Evolutionary conservation across 2,113 vertebrate genomes (phyloP).

Genomic region (Mobula birostris): DNA sequence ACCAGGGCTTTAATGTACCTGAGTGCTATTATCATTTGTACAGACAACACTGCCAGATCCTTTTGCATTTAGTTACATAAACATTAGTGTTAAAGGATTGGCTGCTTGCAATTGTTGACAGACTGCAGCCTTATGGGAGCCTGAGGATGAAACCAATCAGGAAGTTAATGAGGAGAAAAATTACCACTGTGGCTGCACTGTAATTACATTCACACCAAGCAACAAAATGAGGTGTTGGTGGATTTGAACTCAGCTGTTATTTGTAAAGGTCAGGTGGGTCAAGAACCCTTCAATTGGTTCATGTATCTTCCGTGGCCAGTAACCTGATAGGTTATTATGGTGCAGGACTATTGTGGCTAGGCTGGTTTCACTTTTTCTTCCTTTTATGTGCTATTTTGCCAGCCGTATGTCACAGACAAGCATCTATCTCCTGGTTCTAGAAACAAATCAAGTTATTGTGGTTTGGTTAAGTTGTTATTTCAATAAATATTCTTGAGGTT

Average conservation of each 20-base stretch:
- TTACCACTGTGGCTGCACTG: slow-evolving; percentile 72
- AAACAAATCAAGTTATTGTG: neutral
- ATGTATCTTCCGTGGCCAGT: slow-evolving; percentile 58
- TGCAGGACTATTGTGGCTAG: slow-evolving; percentile 45
- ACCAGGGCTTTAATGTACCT: slow-evolving; percentile 71
- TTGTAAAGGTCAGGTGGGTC: slow-evolving; percentile 65
- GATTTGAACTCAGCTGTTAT: slow-evolving; percentile 54
- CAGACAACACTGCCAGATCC: slow-evolving; percentile 69
- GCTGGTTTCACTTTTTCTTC: neutral
- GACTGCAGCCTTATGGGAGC: slow-evolving; percentile 78
- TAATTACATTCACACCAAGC: slow-evolving; percentile 73
- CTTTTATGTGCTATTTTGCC: neutral
- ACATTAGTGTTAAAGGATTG: slow-evolving; percentile 95
- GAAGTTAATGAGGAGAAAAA: slow-evolving; percentile 99
- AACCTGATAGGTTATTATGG: slow-evolving; percentile 54
- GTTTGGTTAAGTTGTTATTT: neutral
- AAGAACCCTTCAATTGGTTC: slow-evolving; percentile 61
- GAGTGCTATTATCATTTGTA: slow-evolving; percentile 73
- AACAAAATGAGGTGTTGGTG: slow-evolving; percentile 61
- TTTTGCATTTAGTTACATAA: slow-evolving; percentile 92
- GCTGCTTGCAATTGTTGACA: slow-evolving; percentile 94
- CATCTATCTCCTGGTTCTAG: neutral
- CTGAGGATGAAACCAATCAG: slow-evolving; percentile 95
- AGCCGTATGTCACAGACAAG: neutral
- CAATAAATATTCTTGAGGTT: neutral